Percentiles rank a stretch among this genome's conserved stretches.
Evolutionary conservation across 2,797 vertebrate species (phyloP).

Genomic region (Phalloptychus januarius): DNA sequence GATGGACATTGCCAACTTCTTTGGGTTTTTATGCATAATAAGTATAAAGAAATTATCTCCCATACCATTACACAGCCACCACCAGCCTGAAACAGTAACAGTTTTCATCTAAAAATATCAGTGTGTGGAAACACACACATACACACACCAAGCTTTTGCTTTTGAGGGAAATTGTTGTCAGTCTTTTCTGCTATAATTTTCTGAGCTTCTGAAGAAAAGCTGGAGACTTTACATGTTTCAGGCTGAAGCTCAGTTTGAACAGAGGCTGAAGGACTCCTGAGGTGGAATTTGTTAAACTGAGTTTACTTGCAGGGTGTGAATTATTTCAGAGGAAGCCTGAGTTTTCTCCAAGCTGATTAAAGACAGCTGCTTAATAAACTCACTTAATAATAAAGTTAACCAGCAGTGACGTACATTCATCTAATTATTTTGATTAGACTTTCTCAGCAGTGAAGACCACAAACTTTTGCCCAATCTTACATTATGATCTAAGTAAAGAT

Average conservation of each 20-base stretch:
- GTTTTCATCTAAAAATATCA: not conserved
- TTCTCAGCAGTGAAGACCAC: not conserved
- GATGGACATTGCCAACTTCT: not conserved
- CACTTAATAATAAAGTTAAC: not conserved
- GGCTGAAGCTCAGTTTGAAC: not conserved
- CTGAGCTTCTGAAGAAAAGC: not conserved
- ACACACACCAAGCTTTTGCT: not conserved
- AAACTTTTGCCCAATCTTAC: not conserved
- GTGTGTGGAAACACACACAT: not conserved
- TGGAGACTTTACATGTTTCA: not conserved
- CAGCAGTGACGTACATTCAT: not conserved
- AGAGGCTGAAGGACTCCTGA: not conserved
- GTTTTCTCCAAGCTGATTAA: not conserved
- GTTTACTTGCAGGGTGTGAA: not conserved
- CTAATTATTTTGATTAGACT: constrained; percentile 7
- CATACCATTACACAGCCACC: too few relatives aligned
- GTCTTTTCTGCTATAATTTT: not conserved
- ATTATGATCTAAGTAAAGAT: constrained; percentile 5
- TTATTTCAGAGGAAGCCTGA: not conserved
- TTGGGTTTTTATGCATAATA: not conserved
- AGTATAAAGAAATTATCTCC: not conserved
- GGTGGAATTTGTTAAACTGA: not conserved
- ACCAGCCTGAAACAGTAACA: not conserved
- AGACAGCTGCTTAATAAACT: not conserved
- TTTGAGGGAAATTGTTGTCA: not conserved